Evolutionary conservation across 92 coral and sea anemone species (phyloP).

Genomic region (Umimayanthus chanpuru): DNA sequence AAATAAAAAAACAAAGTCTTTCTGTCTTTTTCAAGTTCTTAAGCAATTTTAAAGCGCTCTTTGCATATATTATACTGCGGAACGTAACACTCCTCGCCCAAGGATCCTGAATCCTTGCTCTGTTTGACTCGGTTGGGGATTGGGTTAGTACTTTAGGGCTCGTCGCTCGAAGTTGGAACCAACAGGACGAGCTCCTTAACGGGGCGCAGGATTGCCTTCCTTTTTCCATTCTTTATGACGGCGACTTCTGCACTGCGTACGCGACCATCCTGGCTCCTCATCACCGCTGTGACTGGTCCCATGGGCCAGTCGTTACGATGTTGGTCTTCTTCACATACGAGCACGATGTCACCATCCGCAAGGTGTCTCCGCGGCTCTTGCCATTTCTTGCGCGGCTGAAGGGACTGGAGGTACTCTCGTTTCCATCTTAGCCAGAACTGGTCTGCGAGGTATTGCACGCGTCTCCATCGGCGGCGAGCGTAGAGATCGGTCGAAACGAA

Average conservation of each 20-base stretch:
- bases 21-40: too few species aligned
- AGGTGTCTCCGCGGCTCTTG: conserved; percentile 27
- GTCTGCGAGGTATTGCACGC: too few species aligned
- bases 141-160: conserved; percentile 28
- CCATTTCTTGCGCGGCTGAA: conserved; percentile 49
- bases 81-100: too few species aligned
- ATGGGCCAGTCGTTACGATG: conserved; percentile 46
- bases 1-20: too few species aligned
- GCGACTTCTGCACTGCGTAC: conserved; percentile 46
- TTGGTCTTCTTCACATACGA: conserved; percentile 42
- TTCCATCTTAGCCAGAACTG: conserved; percentile 22
- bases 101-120: too few species aligned
- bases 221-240: neutral
- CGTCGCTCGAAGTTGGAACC: neutral
- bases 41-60: too few species aligned
- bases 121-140: too few species aligned
- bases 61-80: too few species aligned
- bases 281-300: conserved; percentile 29
- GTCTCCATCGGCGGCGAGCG: conserved; percentile 47
- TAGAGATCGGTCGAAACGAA: conserved; percentile 42
- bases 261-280: conserved; percentile 32
- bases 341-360: conserved; percentile 40
- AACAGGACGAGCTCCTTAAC: conserved; percentile 38
- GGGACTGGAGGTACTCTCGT: conserved; percentile 47
- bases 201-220: conserved; percentile 43